Conservation (phyloP, 2,888 invertebrate genomes). For the Drosophila tripunctata region DNA sequence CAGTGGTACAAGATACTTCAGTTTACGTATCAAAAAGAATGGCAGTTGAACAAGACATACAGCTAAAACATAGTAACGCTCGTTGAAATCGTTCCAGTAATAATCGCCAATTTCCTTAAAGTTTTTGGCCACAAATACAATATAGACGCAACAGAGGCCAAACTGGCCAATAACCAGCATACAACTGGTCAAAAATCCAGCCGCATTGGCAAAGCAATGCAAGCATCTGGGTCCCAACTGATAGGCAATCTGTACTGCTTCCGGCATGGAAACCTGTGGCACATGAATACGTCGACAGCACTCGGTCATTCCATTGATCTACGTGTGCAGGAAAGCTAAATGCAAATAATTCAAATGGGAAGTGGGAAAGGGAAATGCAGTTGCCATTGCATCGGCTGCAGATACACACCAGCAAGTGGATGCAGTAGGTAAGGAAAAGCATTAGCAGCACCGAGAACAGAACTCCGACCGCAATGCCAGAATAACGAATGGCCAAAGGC, state of each 20-base stretch:
- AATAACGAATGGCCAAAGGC: constrained; percentile 62
- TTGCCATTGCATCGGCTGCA: constrained; percentile 19
- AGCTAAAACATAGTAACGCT: constrained; percentile 84
- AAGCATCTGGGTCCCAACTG: constrained; percentile 58
- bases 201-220: constrained; percentile 48
- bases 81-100: constrained; percentile 84
- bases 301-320: constrained; percentile 69
- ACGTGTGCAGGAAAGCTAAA: constrained; percentile 26
- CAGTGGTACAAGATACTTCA: constrained; percentile 94
- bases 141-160: constrained; percentile 98
- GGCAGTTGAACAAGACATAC: constrained; percentile 88
- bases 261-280: constrained; percentile 69
- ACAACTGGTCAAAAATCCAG: constrained; percentile 87
- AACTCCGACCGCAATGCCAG: constrained; percentile 52
- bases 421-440: constrained; percentile 64
- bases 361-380: background rate
- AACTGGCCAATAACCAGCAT: constrained; percentile 94
- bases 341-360: constrained; percentile 44
- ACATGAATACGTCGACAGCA: constrained; percentile 59
- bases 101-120: constrained; percentile 89
- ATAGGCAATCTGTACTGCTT: constrained; percentile 58
- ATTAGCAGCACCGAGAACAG: constrained; percentile 55
- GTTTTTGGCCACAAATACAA: constrained; percentile 95
- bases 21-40: constrained; percentile 89
- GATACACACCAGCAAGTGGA: constrained; percentile 67